These are phyloP conservation scores for Macrobrachium rosenbergii DNA, from an alignment of 1,140 invertebrate species.

Conservation along the genomic window DNA sequence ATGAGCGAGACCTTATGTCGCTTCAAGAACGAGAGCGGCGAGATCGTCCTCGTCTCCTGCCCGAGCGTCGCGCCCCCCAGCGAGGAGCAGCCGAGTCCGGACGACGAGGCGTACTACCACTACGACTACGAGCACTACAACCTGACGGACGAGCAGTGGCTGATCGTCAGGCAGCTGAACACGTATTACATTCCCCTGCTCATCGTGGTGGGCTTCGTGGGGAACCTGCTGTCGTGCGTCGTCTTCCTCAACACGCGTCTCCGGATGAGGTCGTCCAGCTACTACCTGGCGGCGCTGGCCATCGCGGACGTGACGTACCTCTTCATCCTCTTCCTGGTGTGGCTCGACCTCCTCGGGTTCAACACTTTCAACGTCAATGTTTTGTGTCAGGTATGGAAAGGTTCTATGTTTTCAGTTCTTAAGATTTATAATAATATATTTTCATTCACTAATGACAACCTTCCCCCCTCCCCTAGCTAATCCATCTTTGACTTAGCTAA, in stretches of 20 bases:
- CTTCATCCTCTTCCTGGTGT: constrained; percentile 76
- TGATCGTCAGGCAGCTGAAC: constrained; percentile 43
- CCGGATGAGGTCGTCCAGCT: constrained; percentile 77
- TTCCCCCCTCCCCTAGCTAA: no score
- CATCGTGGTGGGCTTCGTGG: constrained; percentile 78
- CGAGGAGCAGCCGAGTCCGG: not conserved
- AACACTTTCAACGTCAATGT: constrained; percentile 76
- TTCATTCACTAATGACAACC: no score
- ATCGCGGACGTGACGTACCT: constrained; percentile 83
- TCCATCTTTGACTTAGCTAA: no score
- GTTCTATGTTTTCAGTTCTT: no score
- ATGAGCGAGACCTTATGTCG: constrained; percentile 34
- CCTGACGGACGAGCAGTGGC: constrained; percentile 55
- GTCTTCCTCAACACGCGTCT: constrained; percentile 82
- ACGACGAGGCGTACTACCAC: constrained; percentile 1
- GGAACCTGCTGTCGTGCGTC: constrained; percentile 80
- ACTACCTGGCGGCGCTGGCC: constrained; percentile 83
- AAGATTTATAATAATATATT: no score
- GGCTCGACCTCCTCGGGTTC: constrained; percentile 78
- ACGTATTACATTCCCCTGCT: constrained; percentile 75
- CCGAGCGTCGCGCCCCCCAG: constrained; percentile 5
- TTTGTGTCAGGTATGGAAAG: constrained; percentile 80
- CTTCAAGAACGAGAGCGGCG: constrained; percentile 38
- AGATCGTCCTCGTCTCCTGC: constrained; percentile 5
- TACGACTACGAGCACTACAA: constrained; percentile 51